Base-by-base conservation (phyloP, 1,140 invertebrate genomes). In the Druon quercuslanigerum region DNA sequence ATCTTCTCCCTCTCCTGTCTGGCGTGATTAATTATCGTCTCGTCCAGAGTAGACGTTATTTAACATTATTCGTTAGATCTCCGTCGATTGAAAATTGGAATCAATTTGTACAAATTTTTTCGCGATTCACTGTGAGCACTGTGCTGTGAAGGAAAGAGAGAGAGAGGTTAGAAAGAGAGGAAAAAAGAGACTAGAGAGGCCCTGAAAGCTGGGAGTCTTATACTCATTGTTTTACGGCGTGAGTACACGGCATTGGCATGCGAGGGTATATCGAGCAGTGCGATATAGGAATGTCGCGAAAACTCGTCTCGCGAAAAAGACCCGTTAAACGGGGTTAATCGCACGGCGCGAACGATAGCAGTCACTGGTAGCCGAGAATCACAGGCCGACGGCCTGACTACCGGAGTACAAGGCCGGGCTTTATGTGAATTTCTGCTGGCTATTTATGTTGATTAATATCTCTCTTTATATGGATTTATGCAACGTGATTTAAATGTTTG, bases 261-360 rank as follows among this genome's bases (percentile, higher is more conserved):
- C 25, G 51, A 20, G 73, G 12, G 40, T 60, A 78, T 50, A 50
- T 46, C 60, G 60, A 66, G 60, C 60, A 66, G 60, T 66, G 60
- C 60, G 40, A n/a, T 66, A 66, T 40, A 66, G 60, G 60, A 66
- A 66, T 66, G 60, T 66, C 33, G 60, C 33, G 60, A 66, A 66
- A 40, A 66, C 13, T 66, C 14, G 57, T 40, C 57, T 66, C 57
- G 57, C 11, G 72, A 40, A 51, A 73, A 73, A 54, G 51, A 73
- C 19, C 72, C 72, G 72, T 73, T 73, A 56, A 73, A 73, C 51
- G 33, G 40, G 54, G 72, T 56, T 73, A 73, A 73, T 71, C 51
- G 46, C 76, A 57, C 19, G 25, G 54, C 17, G 17, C 1, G 71
- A 72, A 51, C 57, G 57, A 12, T 16, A 13, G 40, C 33, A 50